Conservation (phyloP, 2,113 vertebrate species). For the Nyctereutes procyonoides region DNA sequence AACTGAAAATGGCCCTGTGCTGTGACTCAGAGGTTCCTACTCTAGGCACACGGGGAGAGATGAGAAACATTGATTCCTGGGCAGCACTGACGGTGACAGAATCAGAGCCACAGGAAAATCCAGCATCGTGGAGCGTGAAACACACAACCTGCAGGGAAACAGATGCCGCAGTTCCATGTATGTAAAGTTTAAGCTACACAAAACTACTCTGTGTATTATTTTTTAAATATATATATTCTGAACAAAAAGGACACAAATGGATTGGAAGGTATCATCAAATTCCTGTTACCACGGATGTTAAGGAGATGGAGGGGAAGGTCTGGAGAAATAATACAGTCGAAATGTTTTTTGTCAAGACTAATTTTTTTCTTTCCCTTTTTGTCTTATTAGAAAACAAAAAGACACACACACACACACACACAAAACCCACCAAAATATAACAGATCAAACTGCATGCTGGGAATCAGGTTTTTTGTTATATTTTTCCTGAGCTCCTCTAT, state of each 20-base stretch:
- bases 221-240: background rate
- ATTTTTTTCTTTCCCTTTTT: background rate
- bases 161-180: no score
- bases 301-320: fast-evolving
- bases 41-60: fast-evolving
- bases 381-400: background rate
- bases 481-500: background rate
- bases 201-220: background rate
- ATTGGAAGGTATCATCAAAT: background rate
- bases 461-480: background rate
- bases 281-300: no score
- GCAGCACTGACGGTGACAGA: no score
- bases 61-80: background rate
- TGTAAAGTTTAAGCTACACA: background rate
- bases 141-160: no score
- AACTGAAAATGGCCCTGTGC: no score
- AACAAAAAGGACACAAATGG: background rate
- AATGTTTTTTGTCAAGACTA: background rate
- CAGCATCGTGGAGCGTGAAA: background rate
- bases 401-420: no score
- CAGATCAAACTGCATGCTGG: background rate
- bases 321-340: background rate
- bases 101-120: no score
- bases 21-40: background rate
- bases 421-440: background rate